Evolutionary conservation across 2,797 vertebrate genomes (phyloP), one percentile per base, ranked within the genome.

Genomic region (Dallia pectoralis): DNA sequence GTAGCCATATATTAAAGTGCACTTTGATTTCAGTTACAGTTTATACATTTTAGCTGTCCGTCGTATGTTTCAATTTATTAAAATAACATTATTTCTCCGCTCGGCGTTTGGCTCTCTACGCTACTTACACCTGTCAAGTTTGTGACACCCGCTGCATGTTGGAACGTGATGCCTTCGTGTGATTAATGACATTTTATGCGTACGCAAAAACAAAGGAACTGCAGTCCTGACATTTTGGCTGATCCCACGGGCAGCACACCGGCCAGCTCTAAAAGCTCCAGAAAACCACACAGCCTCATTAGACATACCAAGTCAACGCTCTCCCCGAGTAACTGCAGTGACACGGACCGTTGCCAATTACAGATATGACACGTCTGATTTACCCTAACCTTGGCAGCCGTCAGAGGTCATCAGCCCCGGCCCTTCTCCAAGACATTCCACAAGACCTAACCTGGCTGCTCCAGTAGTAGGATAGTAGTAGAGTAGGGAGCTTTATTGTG

Each of bases 351-450:
- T 4, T 59, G 53, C 53, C 53, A 59, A 59, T 14, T 25, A 59
- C 25, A 18, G 29, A 32, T 15, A 32, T 63, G 62, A 29, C 18
- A 63, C 30, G 32, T 63, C 30, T 63, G 62, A 63, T 63, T 63
- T 29, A 7, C 62, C 19, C 62, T 18, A 16, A 63, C 62, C 62
- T 33, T 30, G 62, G 30, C 16, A 30, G 61, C 61, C 29, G 27
- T 48, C 40, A 71, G 15, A n/a, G 72, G 51, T 68, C 70, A 70
- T 64, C 33, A 22, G 69, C 62, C 69, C 63, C 74, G 74, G 72
- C 61, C 73, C 61, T 74, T 53, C 63, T 40, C 53, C 32, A 25
- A 29, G 53, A 67, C 75, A 70, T 74, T 77, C 64, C 65, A 65
- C 49, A 56, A 40, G n/a, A 30, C 61, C 67, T 77, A 71, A 73